Percentiles rank a stretch among this genome's conserved stretches.
These are phyloP conservation scores for Erebia ligea DNA, from an alignment of 2,888 invertebrate genomes.

Conservation along the genomic window DNA sequence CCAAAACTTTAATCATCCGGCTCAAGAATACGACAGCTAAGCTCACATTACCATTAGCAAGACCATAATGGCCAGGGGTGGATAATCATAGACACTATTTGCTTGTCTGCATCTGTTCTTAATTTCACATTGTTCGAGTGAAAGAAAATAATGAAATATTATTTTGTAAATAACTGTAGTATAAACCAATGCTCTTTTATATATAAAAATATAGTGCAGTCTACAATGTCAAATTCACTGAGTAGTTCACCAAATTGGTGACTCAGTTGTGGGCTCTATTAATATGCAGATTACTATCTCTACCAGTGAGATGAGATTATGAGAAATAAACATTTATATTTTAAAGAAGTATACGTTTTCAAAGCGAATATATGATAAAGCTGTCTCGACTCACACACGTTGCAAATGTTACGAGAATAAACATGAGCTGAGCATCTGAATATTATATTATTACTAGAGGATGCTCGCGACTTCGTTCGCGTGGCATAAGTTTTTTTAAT, in stretches of 20 bases:
- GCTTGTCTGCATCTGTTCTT: neutral
- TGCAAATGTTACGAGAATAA: constrained; percentile 9
- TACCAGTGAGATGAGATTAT: neutral
- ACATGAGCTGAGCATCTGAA: constrained; percentile 11
- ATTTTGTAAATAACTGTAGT: no score
- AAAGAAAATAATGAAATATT: no score
- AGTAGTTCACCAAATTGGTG: no score
- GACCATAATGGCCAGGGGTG: neutral
- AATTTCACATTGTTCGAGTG: no score
- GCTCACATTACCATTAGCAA: constrained; percentile 6
- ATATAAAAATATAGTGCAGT: no score
- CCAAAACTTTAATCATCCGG: neutral
- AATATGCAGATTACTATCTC: no score
- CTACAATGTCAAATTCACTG: no score
- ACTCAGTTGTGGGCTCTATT: no score
- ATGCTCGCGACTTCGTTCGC: no score
- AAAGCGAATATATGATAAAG: constrained; percentile 2
- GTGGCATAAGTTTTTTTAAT: no score
- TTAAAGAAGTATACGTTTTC: neutral
- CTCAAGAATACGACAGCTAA: neutral
- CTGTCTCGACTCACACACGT: constrained; percentile 8
- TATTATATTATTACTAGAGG: constrained; percentile 8
- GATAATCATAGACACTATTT: neutral
- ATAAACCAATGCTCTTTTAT: no score
- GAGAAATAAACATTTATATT: neutral